Evolutionary conservation across 2,113 vertebrate genomes (phyloP).

Genomic region (Kryptolebias marmoratus): DNA sequence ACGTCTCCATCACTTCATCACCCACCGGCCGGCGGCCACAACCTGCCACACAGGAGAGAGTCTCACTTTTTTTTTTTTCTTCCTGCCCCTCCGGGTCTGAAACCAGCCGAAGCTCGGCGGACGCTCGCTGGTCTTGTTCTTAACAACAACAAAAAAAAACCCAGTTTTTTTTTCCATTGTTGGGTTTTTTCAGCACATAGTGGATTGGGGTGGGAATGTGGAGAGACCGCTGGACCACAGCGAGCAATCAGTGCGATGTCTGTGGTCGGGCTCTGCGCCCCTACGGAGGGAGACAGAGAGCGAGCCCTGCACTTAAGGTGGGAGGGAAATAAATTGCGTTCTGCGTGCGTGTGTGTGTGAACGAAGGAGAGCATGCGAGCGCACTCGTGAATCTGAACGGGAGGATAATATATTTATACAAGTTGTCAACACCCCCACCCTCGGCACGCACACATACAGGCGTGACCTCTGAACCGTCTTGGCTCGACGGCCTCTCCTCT

Average conservation of each 20-base stretch:
- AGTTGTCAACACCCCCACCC: slow-evolving; percentile 31
- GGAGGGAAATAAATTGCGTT: slow-evolving; percentile 46
- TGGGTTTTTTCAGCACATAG: slow-evolving; percentile 68
- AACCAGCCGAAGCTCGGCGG: slow-evolving; percentile 25
- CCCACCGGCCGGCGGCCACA: slow-evolving; percentile 60
- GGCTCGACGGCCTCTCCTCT: slow-evolving; percentile 40
- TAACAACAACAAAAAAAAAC: too few relatives aligned
- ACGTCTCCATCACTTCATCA: slow-evolving; percentile 83
- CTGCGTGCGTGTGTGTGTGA: slow-evolving; percentile 8
- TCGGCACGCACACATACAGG: slow-evolving; percentile 17
- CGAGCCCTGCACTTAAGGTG: slow-evolving; percentile 54
- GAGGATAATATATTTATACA: slow-evolving; percentile 42
- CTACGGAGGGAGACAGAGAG: slow-evolving; percentile 58
- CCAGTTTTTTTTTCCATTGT: slow-evolving; percentile 56
- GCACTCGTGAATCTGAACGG: slow-evolving; percentile 8
- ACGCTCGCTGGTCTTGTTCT: slow-evolving; percentile 13
- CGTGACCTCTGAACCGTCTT: slow-evolving; percentile 49
- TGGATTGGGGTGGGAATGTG: slow-evolving; percentile 74
- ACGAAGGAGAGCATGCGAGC: neutral
- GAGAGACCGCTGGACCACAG: slow-evolving; percentile 68
- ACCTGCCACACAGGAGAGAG: slow-evolving; percentile 68
- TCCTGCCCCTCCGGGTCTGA: neutral
- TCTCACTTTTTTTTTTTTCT: too few relatives aligned
- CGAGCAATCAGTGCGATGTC: slow-evolving; percentile 75
- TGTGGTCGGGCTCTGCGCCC: slow-evolving; percentile 74